Evolutionary conservation across 1,140 invertebrate genomes (phyloP), one percentile per base, ranked within the genome.

Genomic region (Dendroctonus ponderosae): DNA sequence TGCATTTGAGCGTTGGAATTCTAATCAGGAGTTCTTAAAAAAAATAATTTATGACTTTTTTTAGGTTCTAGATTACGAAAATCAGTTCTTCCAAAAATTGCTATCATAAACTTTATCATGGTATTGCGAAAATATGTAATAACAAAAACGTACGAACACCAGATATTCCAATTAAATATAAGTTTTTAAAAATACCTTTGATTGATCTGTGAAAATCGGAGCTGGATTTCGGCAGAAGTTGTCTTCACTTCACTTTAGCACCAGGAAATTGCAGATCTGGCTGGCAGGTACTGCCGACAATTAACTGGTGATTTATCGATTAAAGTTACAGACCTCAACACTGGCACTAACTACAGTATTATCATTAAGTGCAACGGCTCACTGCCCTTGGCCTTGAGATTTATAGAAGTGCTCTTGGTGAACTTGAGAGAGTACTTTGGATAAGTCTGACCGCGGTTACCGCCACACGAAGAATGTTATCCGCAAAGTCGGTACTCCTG

Each of bases 381-480:
- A 41, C 62, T 64, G 62, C 63, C 56, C 63, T 66, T 66, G 63
- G 63, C 63, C 63, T 66, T 66, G 63, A 56, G 44, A 48, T 42
- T 64, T 12, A 41, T 56, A 64, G 53, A 43, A 67, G 50, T 61
- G 54, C 65, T 40, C 6, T 38, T 49, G 49, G 15, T 15, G 50
- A 49, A 60, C 39, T 49, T 37, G 46, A 14, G 57, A 46, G 40
- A 61, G 65, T 67, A 67, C 65, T 51, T 12, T 43, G 41, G 11
- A 38, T 57, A 41, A n/a, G 60, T 62, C 66, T 66, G 38, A 44
- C 51, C 57, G 43, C 60, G 59, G 46, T 56, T 48, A 53, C 60
- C 66, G 66, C 39, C 59, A 53, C 66, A 60, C 52, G 42, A 60
- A 58, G 66, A 68, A 68, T 68, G 66, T 60, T 59, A 53, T 62